These are phyloP conservation scores for Urocyon cinereoargenteus DNA, from an alignment of 2,797 vertebrate species.

Conservation along the genomic window DNA sequence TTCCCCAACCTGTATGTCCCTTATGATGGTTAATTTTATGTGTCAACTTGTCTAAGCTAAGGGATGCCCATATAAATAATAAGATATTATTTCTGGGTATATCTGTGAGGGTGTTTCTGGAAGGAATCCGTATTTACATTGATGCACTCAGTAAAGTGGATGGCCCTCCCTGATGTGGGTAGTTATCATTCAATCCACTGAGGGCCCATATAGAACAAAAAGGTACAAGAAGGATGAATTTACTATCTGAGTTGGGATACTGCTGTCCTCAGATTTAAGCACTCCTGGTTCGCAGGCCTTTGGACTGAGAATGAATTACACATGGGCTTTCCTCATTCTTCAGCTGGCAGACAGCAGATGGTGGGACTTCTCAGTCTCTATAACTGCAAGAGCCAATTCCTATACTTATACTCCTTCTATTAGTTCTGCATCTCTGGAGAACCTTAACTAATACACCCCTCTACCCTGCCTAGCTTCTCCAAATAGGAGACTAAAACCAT, in stretches of 20 bases:
- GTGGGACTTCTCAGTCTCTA: neutral
- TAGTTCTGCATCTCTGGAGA: neutral
- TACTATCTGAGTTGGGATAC: neutral
- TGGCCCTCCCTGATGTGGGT: neutral
- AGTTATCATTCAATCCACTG: neutral
- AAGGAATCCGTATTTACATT: conserved; percentile 17
- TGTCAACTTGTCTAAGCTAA: neutral
- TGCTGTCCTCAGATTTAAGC: neutral
- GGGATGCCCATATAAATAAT: neutral
- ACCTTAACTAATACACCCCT: neutral
- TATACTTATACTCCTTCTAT: neutral
- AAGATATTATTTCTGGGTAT: neutral
- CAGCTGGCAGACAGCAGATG: neutral
- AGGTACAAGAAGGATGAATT: neutral
- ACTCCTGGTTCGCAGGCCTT: neutral
- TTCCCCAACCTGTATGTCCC: neutral
- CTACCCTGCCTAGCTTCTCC: neutral
- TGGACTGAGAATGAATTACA: neutral
- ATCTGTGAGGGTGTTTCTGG: neutral
- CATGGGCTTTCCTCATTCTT: neutral
- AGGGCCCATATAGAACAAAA: neutral
- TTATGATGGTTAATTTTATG: neutral
- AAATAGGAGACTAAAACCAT: neutral
- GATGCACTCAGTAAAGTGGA: neutral
- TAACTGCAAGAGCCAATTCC: neutral